These are phyloP conservation scores for Gambusia holbrooki DNA, from an alignment of 2,113 vertebrate species.

Conservation along the genomic window DNA sequence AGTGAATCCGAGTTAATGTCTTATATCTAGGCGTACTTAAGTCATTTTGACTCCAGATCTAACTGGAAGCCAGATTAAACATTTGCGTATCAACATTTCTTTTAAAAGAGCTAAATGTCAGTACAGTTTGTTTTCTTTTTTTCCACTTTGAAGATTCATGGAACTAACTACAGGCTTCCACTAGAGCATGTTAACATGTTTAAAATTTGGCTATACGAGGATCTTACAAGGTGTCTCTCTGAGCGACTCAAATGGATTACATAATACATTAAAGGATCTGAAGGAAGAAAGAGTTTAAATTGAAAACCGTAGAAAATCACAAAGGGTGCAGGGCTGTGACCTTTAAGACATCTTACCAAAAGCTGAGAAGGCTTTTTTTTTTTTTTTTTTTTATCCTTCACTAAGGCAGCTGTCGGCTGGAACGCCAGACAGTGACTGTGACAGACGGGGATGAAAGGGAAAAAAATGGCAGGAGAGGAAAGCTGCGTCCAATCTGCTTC, in stretches of 20 bases:
- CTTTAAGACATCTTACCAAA: constrained; percentile 36
- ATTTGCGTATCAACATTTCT: not conserved
- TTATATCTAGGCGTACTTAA: too few species aligned
- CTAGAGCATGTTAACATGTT: not conserved
- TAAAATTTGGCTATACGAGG: too few species aligned
- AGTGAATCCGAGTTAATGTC: too few species aligned
- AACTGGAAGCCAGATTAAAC: not conserved
- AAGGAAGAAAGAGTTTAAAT: constrained; percentile 28
- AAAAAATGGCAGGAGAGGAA: constrained; percentile 26
- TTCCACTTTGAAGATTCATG: not conserved
- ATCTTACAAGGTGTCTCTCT: not conserved
- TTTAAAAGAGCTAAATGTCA: not conserved
- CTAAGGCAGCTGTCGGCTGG: constrained; percentile 39
- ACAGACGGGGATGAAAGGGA: constrained; percentile 25
- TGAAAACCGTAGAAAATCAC: constrained; percentile 26
- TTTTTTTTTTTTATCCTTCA: constrained; percentile 21
- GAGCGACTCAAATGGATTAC: constrained; percentile 9
- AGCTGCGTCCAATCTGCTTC: constrained; percentile 45
- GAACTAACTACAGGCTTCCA: not conserved
- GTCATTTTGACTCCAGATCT: not conserved
- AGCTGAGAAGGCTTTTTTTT: constrained; percentile 25
- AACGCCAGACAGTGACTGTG: constrained; percentile 45
- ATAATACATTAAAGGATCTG: not conserved
- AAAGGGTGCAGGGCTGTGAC: constrained; percentile 36
- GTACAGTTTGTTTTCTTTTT: not conserved